These are phyloP conservation scores for Callocephalon fimbriatum DNA, from an alignment of 2,113 vertebrate species.

Conservation along the genomic window DNA sequence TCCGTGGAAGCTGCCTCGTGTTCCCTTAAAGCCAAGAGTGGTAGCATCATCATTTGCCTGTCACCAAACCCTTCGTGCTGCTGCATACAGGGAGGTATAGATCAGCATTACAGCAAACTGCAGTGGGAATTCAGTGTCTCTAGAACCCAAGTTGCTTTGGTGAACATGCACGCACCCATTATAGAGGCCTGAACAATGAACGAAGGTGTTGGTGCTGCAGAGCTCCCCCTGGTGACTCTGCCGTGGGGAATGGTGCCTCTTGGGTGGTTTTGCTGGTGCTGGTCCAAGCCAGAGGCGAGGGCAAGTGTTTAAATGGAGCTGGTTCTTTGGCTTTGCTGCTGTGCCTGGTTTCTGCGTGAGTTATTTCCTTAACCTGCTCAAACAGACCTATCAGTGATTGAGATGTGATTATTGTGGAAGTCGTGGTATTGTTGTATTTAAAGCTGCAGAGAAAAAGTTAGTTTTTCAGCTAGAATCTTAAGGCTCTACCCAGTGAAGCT, in stretches of 20 bases:
- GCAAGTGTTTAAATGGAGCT: neutral
- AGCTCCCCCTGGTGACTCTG: constrained; percentile 53
- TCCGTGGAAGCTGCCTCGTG: neutral
- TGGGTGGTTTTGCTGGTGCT: fast-evolving
- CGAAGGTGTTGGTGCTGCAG: neutral
- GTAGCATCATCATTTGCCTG: neutral
- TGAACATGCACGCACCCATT: fast-evolving
- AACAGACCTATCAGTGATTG: fast-evolving
- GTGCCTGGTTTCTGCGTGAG: neutral
- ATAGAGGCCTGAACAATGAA: fast-evolving
- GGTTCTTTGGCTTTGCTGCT: neutral
- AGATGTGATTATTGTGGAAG: neutral
- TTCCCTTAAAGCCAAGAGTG: neutral
- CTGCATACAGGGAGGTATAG: fast-evolving
- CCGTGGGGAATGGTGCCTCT: fast-evolving
- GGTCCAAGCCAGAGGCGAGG: fast-evolving
- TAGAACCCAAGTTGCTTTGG: fast-evolving
- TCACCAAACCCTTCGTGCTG: fast-evolving
- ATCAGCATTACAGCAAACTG: neutral
- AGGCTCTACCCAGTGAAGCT: fast-evolving
- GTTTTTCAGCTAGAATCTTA: neutral
- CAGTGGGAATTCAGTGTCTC: fast-evolving
- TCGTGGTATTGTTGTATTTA: neutral
- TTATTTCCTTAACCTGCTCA: neutral
- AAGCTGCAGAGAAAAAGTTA: neutral